Evolutionary conservation across 2,797 vertebrate species (phyloP), one percentile per base, ranked within the genome.

Genomic region (Babyrousa celebensis): DNA sequence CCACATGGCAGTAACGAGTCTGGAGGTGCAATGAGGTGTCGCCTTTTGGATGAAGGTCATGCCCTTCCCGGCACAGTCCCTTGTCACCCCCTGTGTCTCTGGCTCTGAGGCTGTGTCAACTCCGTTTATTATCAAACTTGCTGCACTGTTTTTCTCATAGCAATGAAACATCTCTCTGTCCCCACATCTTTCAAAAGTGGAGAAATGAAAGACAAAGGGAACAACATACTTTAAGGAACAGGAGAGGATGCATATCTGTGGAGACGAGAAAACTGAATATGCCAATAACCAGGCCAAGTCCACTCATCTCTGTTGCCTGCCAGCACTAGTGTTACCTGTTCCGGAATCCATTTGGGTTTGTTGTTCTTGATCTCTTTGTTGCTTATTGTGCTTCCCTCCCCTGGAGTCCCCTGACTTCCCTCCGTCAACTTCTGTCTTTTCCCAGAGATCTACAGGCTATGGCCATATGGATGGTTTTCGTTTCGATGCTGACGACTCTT

Each of bases 41-140:
- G 83, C 43, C 85, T 87, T 67, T 23, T 2, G 25, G 43, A 52
- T 1, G 36, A 68, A 54, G 70, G 6, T 0, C 3, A n/a, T 0
- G 48, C 23, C 89, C 58, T 43, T 14, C 4, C 1, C 74, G 25
- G 12, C 32, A 14, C 8, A 7, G 91, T 16, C 85, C 15, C 83
- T 5, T 16, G 2, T 29, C 10, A 43, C 4, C 58, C 56, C 12
- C 56, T 1, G 0, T 0, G 0, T 18, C 40, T 52, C 87, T 14
- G 56, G 21, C n/a, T 74, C 82, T 54, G 15, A 82, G 70, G 21
- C 43, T n/a, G 0, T 1, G 27, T 70, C 86, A 93, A 25, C 29
- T 23, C 7, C 80, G 6, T 23, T 97, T 71, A 88, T 18, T 65
- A 62, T 36, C 96, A 92, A 70, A 72, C 10, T 63, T 21, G 68